Percentiles rank a stretch among this genome's conserved stretches.
Conservation (phyloP, 2,888 invertebrate species). For the Meandrusa payeni region DNA sequence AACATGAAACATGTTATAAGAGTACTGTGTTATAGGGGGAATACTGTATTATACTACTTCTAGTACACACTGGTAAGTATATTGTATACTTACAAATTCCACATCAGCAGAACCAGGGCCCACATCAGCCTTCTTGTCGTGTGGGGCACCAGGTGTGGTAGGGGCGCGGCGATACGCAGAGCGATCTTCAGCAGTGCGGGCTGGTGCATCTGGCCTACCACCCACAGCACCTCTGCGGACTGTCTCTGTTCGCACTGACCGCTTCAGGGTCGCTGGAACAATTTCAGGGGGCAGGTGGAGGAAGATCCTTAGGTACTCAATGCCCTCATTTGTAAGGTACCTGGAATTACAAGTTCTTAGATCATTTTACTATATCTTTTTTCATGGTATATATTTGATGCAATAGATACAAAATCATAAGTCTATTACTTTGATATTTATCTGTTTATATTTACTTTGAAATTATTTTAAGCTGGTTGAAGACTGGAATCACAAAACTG, state of each 20-base stretch:
- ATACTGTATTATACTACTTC: too few relatives aligned
- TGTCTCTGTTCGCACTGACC: constrained; percentile 92
- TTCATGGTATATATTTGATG: too few relatives aligned
- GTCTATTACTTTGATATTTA: too few relatives aligned
- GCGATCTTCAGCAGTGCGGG: constrained; percentile 91
- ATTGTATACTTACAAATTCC: constrained; percentile 90
- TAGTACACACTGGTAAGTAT: too few relatives aligned
- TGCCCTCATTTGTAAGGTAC: constrained; percentile 98
- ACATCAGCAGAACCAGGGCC: constrained; percentile 96
- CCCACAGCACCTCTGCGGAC: constrained; percentile 88
- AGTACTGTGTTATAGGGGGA: too few relatives aligned
- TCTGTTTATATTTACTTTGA: too few relatives aligned
- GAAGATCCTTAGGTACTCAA: constrained; percentile 96
- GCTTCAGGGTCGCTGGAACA: constrained; percentile 97
- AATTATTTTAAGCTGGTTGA: too few relatives aligned
- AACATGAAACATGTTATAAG: too few relatives aligned
- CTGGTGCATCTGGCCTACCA: constrained; percentile 85
- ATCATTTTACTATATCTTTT: too few relatives aligned
- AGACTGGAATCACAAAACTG: too few relatives aligned
- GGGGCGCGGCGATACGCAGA: constrained; percentile 91
- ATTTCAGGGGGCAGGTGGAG: constrained; percentile 99
- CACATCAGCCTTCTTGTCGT: constrained; percentile 98
- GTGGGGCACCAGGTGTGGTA: constrained; percentile 78
- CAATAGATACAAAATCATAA: too few relatives aligned
- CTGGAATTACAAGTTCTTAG: constrained; percentile 45